These are phyloP conservation scores for Liparis tanakae DNA, from an alignment of 2,797 vertebrate genomes.

Conservation along the genomic window DNA sequence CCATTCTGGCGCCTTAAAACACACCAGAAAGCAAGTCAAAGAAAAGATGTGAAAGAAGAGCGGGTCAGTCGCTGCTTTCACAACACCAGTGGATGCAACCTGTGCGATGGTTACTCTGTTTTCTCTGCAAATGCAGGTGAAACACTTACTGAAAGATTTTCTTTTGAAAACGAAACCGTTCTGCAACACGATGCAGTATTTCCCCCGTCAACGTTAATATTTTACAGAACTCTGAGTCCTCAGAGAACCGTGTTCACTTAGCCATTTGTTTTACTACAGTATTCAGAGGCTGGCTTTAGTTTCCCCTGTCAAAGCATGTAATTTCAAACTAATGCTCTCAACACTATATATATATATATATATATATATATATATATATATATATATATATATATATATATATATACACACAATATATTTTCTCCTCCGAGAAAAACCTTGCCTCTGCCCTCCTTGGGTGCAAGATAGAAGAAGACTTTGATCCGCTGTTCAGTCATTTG, in stretches of 20 bases:
- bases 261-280: conserved; percentile 8
- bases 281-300: conserved; percentile 5
- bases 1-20: background rate
- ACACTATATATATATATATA: background rate
- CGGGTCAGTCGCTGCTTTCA: background rate
- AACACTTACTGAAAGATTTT: background rate
- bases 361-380: background rate
- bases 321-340: conserved; percentile 31
- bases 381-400: background rate
- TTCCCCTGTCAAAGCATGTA: conserved; percentile 6
- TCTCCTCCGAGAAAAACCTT: conserved; percentile 30
- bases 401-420: background rate
- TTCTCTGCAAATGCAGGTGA: background rate
- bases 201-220: conserved; percentile 11
- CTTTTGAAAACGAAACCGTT: conserved; percentile 23
- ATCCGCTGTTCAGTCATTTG: conserved; percentile 32
- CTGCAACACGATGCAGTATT: conserved; percentile 15
- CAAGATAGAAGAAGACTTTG: conserved; percentile 6
- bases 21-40: background rate
- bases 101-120: background rate
- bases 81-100: conserved; percentile 21
- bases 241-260: conserved; percentile 10
- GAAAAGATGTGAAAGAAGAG: background rate
- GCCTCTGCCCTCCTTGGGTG: background rate
- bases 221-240: conserved; percentile 12